Conservation (phyloP, 2,888 invertebrate genomes). For the Elysia crispata region DNA sequence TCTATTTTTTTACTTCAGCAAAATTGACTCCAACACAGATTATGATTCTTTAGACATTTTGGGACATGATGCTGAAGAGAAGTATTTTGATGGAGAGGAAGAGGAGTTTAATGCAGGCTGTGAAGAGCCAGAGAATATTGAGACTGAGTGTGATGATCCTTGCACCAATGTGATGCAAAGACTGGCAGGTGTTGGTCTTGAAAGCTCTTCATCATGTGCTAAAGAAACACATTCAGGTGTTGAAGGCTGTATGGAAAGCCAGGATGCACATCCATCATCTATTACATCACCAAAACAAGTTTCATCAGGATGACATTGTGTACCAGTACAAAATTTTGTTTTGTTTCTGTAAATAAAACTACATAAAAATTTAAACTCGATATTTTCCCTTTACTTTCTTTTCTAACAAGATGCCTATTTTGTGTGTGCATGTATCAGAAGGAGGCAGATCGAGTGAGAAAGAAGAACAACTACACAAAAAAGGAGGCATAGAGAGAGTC, state of each 20-base stretch:
- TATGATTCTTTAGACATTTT: constrained; percentile 87
- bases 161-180: not conserved
- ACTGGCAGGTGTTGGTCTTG: too few species aligned
- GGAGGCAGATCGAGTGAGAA: constrained; percentile 3
- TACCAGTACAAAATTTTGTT: too few species aligned
- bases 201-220: too few species aligned
- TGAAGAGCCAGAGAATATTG: constrained; percentile 29
- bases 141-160: not conserved
- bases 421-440: constrained; percentile 5
- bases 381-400: too few species aligned
- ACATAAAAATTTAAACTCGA: not conserved
- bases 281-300: too few species aligned
- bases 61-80: constrained; percentile 90
- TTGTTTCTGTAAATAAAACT: not conserved
- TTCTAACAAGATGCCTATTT: too few species aligned
- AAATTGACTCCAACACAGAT: constrained; percentile 88
- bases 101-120: constrained; percentile 44
- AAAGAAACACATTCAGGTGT: too few species aligned
- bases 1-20: constrained; percentile 76
- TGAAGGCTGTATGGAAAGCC: too few species aligned
- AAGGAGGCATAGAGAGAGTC: not conserved
- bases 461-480: constrained; percentile 6
- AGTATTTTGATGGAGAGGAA: constrained; percentile 86
- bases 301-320: not conserved
- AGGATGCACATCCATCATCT: too few species aligned